Conservation (phyloP, 2,888 invertebrate genomes). For the Glaucopsyche alexis region DNA sequence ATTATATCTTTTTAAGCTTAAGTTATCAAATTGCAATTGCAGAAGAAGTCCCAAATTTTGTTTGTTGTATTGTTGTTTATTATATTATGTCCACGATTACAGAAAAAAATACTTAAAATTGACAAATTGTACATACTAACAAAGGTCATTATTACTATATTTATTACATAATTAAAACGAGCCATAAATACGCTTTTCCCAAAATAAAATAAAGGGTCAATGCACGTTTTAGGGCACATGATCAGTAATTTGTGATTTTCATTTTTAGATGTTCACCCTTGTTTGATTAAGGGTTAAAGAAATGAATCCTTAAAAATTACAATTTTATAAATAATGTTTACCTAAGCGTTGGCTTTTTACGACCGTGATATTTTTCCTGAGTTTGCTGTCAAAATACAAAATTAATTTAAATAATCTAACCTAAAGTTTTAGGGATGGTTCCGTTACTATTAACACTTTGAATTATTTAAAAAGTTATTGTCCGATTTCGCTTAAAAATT, state of each 20-base stretch:
- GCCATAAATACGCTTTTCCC: neutral
- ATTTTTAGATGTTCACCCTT: conserved; percentile 10
- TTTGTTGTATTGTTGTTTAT: too few species aligned
- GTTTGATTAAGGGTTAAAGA: conserved; percentile 18
- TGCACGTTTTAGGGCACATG: neutral
- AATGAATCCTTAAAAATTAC: conserved; percentile 7
- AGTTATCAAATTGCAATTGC: too few species aligned
- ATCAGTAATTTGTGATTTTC: neutral
- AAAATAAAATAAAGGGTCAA: neutral
- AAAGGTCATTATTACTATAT: too few species aligned
- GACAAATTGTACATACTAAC: neutral
- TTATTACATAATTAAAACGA: neutral
- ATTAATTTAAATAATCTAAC: neutral
- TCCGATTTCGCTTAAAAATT: too few species aligned
- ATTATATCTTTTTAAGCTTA: too few species aligned
- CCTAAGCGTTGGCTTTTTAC: neutral
- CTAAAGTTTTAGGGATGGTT: too few species aligned
- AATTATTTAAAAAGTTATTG: too few species aligned
- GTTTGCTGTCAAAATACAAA: neutral
- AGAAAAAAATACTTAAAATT: too few species aligned
- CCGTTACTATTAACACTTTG: too few species aligned
- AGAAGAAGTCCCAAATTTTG: neutral
- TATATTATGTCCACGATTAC: too few species aligned
- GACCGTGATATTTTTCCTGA: neutral
- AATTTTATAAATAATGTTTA: conserved; percentile 9